These are phyloP conservation scores for Calameuta filiformis DNA, from an alignment of 2,888 invertebrate species.

Conservation along the genomic window DNA sequence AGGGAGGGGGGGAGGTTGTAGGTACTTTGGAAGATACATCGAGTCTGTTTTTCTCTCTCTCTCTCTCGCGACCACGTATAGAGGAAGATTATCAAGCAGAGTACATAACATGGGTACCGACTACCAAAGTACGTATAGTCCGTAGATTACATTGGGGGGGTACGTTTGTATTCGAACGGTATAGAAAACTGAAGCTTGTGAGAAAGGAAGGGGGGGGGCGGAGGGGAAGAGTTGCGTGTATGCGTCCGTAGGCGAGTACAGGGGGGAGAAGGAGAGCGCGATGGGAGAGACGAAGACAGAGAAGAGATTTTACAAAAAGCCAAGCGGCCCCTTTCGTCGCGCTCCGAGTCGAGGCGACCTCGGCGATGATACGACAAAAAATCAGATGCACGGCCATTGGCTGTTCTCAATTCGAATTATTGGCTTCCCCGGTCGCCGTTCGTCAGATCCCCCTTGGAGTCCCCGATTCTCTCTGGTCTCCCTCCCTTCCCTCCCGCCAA, in stretches of 20 bases:
- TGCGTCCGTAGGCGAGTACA: not conserved
- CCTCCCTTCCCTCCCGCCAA: slow-evolving; percentile 28
- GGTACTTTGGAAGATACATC: not conserved
- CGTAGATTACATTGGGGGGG: not conserved
- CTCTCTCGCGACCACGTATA: not conserved
- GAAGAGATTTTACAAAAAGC: slow-evolving; percentile 41
- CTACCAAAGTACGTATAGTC: not conserved
- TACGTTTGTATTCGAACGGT: slow-evolving; percentile 1
- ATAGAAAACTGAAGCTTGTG: slow-evolving; percentile 6
- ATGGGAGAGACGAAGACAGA: slow-evolving; percentile 17
- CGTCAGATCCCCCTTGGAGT: slow-evolving; percentile 51
- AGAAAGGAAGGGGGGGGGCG: fast-evolving
- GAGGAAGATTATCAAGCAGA: slow-evolving; percentile 23
- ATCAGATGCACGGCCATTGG: slow-evolving; percentile 66
- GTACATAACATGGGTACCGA: not conserved
- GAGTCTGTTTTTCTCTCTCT: not conserved
- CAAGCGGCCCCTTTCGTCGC: slow-evolving; percentile 28
- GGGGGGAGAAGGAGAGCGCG: not conserved
- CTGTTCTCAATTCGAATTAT: slow-evolving; percentile 65
- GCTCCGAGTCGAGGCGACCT: slow-evolving; percentile 42
- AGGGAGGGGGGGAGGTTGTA: slow-evolving; percentile 2
- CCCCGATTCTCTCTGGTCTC: slow-evolving; percentile 20
- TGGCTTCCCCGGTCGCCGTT: slow-evolving; percentile 62
- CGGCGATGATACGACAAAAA: slow-evolving; percentile 64
- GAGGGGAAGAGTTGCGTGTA: not conserved